These are phyloP conservation scores for Erebia ligea DNA, from an alignment of 2,888 invertebrate species.

Conservation along the genomic window DNA sequence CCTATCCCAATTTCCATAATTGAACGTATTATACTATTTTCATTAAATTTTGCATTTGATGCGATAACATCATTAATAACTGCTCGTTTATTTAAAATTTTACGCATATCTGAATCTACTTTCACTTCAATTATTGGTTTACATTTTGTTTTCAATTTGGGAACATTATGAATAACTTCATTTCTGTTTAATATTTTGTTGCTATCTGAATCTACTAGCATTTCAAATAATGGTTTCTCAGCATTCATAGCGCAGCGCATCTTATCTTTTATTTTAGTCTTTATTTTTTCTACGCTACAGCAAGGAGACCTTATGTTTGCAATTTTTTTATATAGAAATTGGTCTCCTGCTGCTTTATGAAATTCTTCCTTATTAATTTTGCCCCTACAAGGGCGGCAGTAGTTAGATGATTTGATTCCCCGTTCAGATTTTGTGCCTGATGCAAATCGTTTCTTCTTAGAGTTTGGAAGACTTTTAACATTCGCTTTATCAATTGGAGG, in stretches of 20 bases:
- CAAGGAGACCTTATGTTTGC: background rate
- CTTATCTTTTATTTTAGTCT: constrained; percentile 14
- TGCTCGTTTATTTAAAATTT: constrained; percentile 8
- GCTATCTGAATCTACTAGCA: constrained; percentile 38
- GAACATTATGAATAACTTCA: constrained; percentile 36
- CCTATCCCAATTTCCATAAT: background rate
- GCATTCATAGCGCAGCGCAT: constrained; percentile 6
- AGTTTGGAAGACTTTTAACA: constrained; percentile 11
- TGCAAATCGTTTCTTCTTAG: constrained; percentile 18
- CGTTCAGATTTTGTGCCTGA: constrained; percentile 10
- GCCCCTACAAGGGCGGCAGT: constrained; percentile 36
- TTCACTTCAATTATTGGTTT: constrained; percentile 11
- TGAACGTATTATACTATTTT: background rate
- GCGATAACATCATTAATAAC: constrained; percentile 1
- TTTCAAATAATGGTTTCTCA: constrained; percentile 31
- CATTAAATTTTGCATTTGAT: constrained; percentile 17
- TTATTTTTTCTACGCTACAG: constrained; percentile 14
- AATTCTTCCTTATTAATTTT: constrained; percentile 36
- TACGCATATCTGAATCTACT: background rate
- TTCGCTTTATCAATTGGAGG: constrained; percentile 16
- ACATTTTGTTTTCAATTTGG: constrained; percentile 21
- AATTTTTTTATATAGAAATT: constrained; percentile 9
- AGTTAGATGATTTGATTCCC: constrained; percentile 27
- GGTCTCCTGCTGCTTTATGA: constrained; percentile 39
- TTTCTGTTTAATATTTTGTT: constrained; percentile 42